phyloP scores from a whole-genome alignment of 2,113 vertebrate species.

The Carassius auratus region DNA sequence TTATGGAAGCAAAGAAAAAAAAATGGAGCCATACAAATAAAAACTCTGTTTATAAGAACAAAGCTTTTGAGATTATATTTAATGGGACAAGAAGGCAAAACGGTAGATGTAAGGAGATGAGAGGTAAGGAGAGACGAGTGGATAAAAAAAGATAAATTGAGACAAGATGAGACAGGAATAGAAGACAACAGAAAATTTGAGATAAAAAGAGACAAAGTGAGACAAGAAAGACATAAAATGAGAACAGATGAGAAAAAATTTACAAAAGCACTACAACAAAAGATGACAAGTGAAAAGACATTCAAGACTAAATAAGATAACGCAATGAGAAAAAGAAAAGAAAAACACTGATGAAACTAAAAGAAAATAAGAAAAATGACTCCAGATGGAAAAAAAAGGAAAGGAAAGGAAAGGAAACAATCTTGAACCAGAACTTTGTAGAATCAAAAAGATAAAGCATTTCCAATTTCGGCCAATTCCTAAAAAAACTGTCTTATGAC shows the following conservation, averaged over 20 bases:
- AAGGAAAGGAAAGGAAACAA: too few relatives aligned
- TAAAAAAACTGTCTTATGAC: too few relatives aligned
- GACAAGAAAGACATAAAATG: not conserved
- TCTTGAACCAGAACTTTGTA: too few relatives aligned
- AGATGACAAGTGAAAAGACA: too few relatives aligned
- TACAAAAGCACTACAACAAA: too few relatives aligned
- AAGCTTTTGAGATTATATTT: not conserved
- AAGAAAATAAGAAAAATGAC: too few relatives aligned
- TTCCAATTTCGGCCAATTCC: too few relatives aligned
- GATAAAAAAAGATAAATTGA: not conserved
- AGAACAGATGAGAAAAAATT: not conserved
- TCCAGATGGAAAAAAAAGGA: too few relatives aligned
- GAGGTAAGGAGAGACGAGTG: not conserved
- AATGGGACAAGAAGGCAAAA: not conserved
- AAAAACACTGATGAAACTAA: too few relatives aligned
- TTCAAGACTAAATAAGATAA: too few relatives aligned
- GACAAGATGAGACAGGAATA: not conserved
- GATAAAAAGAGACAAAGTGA: not conserved
- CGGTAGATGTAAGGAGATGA: not conserved
- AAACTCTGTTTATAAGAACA: not conserved
- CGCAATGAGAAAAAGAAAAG: too few relatives aligned
- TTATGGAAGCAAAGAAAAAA: not conserved
- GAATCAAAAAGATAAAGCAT: too few relatives aligned
- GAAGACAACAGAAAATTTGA: not conserved
- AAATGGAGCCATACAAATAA: not conserved